Conservation (phyloP, 2,888 invertebrate species). For the Rhopalosiphum nymphaeae region DNA sequence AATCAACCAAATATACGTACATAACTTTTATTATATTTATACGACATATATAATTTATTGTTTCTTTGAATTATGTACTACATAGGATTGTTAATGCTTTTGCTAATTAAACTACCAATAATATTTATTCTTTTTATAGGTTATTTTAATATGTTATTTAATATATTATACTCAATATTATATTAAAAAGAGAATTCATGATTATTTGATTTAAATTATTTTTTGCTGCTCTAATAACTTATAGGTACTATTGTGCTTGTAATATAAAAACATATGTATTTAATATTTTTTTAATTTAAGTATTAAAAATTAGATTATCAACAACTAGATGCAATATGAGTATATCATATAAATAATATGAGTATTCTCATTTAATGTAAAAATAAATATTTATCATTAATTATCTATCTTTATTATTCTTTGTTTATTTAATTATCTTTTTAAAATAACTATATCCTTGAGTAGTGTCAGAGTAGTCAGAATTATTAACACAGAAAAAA, state of each 20-base stretch:
- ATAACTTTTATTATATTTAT: neutral
- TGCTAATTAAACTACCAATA: neutral
- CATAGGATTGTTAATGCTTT: neutral
- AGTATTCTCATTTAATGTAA: neutral
- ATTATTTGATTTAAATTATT: neutral
- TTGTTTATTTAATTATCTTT: neutral
- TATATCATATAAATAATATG: neutral
- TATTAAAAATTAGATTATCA: neutral
- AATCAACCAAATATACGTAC: neutral
- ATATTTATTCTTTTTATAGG: neutral
- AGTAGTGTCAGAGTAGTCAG: neutral
- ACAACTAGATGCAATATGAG: neutral
- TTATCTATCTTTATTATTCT: neutral
- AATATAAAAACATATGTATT: neutral
- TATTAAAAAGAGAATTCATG: neutral
- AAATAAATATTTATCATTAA: neutral
- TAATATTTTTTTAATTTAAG: neutral
- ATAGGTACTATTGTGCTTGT: neutral
- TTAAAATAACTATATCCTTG: neutral
- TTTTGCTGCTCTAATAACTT: neutral
- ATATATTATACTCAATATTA: neutral
- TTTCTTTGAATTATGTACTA: neutral
- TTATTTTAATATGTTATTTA: neutral
- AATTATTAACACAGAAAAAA: neutral
- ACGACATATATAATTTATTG: neutral